Conservation (phyloP, 2,113 vertebrate species). For the Sitta europaea region DNA sequence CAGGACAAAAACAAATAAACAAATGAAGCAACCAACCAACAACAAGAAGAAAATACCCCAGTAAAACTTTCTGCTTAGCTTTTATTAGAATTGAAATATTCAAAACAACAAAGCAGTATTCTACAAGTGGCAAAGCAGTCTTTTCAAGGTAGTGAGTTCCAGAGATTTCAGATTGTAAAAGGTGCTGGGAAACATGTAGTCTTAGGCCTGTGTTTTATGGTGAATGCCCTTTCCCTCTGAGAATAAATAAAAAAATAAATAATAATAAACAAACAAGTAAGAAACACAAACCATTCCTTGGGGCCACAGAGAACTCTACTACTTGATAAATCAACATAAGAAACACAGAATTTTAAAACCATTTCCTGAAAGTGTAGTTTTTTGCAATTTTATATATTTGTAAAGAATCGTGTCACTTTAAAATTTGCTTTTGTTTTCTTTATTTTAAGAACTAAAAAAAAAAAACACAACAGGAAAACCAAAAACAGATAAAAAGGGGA, state of each 20-base stretch:
- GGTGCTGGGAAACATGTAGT: background rate
- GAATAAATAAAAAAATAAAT: slow-evolving; percentile 56
- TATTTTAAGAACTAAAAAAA: background rate
- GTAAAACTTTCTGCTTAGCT: background rate
- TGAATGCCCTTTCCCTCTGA: slow-evolving; percentile 69
- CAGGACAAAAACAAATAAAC: background rate
- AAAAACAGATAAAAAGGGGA: background rate
- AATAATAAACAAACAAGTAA: background rate
- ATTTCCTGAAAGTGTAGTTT: background rate
- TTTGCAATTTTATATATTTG: background rate
- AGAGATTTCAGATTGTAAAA: background rate
- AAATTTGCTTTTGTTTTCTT: background rate
- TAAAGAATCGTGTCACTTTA: background rate
- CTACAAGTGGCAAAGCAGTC: background rate
- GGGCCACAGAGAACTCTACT: slow-evolving; percentile 48
- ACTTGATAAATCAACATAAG: slow-evolving; percentile 47
- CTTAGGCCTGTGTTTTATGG: slow-evolving; percentile 53
- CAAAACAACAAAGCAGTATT: background rate
- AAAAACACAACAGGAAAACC: background rate
- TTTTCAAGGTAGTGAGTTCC: background rate
- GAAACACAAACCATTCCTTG: slow-evolving; percentile 44
- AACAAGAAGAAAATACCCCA: background rate
- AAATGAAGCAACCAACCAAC: background rate
- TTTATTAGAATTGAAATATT: background rate
- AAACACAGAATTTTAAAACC: slow-evolving; percentile 5